Conservation (phyloP, 2,797 vertebrate genomes). For the Ptychobarbus kaznakovi region DNA sequence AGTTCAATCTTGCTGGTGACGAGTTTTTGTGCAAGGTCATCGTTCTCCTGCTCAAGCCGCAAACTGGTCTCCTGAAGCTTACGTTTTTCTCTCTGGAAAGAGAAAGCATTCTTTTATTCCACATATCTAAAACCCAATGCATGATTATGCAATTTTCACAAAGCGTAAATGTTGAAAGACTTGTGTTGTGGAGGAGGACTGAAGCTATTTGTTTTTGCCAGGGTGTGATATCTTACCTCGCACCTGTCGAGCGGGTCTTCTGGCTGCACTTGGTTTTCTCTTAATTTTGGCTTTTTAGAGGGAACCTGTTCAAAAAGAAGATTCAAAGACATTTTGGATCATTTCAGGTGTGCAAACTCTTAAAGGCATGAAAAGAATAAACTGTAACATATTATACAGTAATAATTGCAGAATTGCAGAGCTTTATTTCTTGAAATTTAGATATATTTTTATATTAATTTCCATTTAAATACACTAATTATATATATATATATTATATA, state of each 20-base stretch:
- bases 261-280: slow-evolving; percentile 63
- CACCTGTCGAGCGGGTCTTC: slow-evolving; percentile 71
- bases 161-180: not conserved
- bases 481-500: not conserved
- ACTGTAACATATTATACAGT: not conserved
- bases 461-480: not conserved
- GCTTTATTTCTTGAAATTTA: not conserved
- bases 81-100: slow-evolving; percentile 85
- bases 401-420: not conserved
- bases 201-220: not conserved
- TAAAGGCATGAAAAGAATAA: not conserved
- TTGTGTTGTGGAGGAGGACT: not conserved
- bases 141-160: not conserved
- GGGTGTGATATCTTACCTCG: slow-evolving; percentile 67
- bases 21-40: slow-evolving; percentile 89
- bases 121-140: not conserved
- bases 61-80: slow-evolving; percentile 89
- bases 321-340: not conserved
- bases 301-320: slow-evolving; percentile 64
- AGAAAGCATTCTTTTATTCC: slow-evolving; percentile 4
- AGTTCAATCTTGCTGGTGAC: slow-evolving; percentile 93
- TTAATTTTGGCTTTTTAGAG: slow-evolving; percentile 67
- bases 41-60: slow-evolving; percentile 95
- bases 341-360: not conserved
- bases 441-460: not conserved